Evolutionary conservation across 2,888 invertebrate genomes (phyloP), one percentile per base, ranked within the genome.

Genomic region (Limenitis camilla): DNA sequence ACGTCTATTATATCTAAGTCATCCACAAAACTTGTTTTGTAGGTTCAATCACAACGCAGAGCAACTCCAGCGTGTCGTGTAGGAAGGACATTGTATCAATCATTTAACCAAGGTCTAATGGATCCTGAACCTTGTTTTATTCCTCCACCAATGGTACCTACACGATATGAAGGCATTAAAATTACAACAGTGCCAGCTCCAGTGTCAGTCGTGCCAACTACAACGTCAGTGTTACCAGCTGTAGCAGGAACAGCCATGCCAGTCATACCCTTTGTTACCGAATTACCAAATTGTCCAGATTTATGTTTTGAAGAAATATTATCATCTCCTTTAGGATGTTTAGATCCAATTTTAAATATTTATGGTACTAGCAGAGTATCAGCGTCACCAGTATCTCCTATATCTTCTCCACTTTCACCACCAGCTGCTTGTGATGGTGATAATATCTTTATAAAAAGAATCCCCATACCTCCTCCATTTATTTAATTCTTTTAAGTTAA

Each of bases 331-430:
- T 43, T 64, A 9, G 64, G 65, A 6, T 63, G 63, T 43, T 58
- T 64, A 30, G 62, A 61, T 38, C 56, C 63, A 6, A 56, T 63
- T 40, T 39, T 63, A 41, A 38, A 46, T 30, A 45, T 41, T 35
- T 56, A 57, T 41, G 43, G 60, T 47, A 47, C 50, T 50, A 28
- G 40, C 39, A 57, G 63, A 27, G 29, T 64, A 4, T 48, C 62
- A 0, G 56, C 43, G 2, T 11, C 67, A 32, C 57, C 57, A 39
- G 48, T 63, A 7, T 72, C 68, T 55, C 67, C 73, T 1, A 75
- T 70, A 46, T 40, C 76, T 58, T 77, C 79, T 42, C 68, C 66
- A 0, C 70, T 78, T 0, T 78, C 79, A 0, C 76, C 78, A 0
- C 63, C 76, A 2, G 78, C 78, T 0, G 66, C 71, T 19, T 54